Base-by-base conservation (phyloP, 2,797 vertebrate species). In the Cephalopachus bancanus region DNA sequence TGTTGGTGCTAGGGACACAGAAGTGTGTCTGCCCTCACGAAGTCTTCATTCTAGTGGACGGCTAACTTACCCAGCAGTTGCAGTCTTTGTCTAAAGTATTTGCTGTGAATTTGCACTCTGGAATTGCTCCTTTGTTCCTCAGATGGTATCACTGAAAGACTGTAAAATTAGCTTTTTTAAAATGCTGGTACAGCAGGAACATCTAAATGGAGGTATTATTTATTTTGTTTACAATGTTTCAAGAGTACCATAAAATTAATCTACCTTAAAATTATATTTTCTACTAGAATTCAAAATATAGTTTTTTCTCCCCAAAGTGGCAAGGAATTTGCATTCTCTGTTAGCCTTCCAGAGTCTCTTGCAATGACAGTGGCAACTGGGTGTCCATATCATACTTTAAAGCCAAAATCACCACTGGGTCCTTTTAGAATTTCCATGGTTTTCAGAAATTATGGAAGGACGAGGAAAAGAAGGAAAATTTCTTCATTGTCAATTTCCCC, bases 161-260 rank as follows among this genome's bases (percentile, higher is more conserved):
- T 10, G 14, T 26, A 85, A 62, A 53, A 90, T 79, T 30, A 12
- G 49, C 64, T 75, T 44, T 62, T 60, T 67, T 44, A n/a, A 62
- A 44, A 71, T 79, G 55, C 19, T 55, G 33, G 14, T n/a, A 71
- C 3, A 85, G 67, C 59, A 64, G 28, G 57, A 86, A 72, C 16
- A 65, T 9, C 49, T 65, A 81, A 81, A 24, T 78, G 28, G 28
- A 80, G 26, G 20, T 81, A 44, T 69, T 33, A 65, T 24, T 75
- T 91, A 20, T 57, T 94, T 74, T 74, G 51, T 80, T 80, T 74
- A 76, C 4, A 83, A 67, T 67, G 44, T 24, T 60, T n/a, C 57
- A 72, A 79, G 30, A 51, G 75, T 53, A 44, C 30, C 79, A 76
- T 67, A 69, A 85, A 85, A 69, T 85, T 55, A 87, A 93, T 71